Conservation (phyloP, 2,888 invertebrate species). For the Craniophora ligustri region DNA sequence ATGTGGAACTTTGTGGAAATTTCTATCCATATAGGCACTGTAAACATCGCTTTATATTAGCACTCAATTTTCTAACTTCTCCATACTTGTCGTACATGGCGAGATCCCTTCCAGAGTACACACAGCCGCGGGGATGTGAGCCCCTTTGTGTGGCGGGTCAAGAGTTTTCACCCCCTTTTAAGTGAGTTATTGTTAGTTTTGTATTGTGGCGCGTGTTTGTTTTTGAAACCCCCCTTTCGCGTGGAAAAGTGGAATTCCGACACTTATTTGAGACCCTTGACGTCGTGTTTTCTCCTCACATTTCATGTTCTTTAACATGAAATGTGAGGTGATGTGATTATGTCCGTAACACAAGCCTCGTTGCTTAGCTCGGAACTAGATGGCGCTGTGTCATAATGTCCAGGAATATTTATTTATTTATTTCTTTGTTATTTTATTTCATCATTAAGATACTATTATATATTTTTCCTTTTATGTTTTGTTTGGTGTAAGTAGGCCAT, state of each 20-base stretch:
- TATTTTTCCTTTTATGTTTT: no score
- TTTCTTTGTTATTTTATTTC: background rate
- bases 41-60: constrained; percentile 1
- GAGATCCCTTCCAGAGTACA: constrained; percentile 37
- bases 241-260: constrained; percentile 32
- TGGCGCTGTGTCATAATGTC: no score
- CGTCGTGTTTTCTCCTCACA: constrained; percentile 17
- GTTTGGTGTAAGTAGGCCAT: no score
- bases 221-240: constrained; percentile 39
- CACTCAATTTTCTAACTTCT: constrained; percentile 18
- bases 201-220: constrained; percentile 36
- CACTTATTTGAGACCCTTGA: constrained; percentile 33
- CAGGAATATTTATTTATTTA: background rate
- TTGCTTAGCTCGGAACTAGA: no score
- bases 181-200: constrained; percentile 58
- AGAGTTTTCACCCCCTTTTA: constrained; percentile 61
- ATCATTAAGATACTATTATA: no score
- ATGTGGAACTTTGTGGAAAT: no score
- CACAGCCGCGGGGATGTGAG: constrained; percentile 30
- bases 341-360: no score
- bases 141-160: constrained; percentile 57
- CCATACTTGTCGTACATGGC: constrained; percentile 4
- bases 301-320: background rate
- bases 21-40: no score
- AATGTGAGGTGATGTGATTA: no score